phyloP scores from a whole-genome alignment of 1,140 invertebrate genomes.

The Lethrus apterus region DNA sequence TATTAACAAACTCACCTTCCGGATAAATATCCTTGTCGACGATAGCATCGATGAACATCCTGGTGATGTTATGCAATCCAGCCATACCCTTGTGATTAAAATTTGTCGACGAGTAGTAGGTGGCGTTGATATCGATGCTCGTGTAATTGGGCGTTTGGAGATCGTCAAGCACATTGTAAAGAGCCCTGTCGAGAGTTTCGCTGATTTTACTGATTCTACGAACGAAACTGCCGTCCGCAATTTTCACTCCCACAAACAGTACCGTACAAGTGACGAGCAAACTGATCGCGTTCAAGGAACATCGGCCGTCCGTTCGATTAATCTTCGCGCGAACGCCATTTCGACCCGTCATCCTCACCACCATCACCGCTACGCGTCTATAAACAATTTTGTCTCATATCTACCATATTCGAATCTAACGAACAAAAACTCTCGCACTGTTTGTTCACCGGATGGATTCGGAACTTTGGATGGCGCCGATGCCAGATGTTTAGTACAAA shows the following conservation, averaged over 20 bases:
- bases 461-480: too few relatives aligned
- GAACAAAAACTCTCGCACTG: too few relatives aligned
- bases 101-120: constrained; percentile 36
- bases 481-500: too few relatives aligned
- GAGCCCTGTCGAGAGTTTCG: constrained; percentile 43
- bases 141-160: constrained; percentile 43
- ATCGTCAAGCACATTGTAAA: constrained; percentile 41
- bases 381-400: too few relatives aligned
- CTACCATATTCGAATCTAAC: too few relatives aligned
- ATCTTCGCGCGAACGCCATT: not conserved
- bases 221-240: constrained; percentile 29
- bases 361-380: too few relatives aligned
- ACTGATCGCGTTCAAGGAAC: constrained; percentile 22
- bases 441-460: too few relatives aligned
- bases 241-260: constrained; percentile 25
- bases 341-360: not conserved
- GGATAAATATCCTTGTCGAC: constrained; percentile 47
- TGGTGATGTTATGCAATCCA: constrained; percentile 52
- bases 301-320: not conserved
- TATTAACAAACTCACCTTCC: constrained; percentile 46
- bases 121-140: constrained; percentile 36
- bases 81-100: constrained; percentile 53
- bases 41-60: constrained; percentile 47
- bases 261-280: constrained; percentile 25
- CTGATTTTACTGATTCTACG: constrained; percentile 40